Conservation (phyloP, 1,140 invertebrate genomes). For the Drosophila mojavensis region DNA sequence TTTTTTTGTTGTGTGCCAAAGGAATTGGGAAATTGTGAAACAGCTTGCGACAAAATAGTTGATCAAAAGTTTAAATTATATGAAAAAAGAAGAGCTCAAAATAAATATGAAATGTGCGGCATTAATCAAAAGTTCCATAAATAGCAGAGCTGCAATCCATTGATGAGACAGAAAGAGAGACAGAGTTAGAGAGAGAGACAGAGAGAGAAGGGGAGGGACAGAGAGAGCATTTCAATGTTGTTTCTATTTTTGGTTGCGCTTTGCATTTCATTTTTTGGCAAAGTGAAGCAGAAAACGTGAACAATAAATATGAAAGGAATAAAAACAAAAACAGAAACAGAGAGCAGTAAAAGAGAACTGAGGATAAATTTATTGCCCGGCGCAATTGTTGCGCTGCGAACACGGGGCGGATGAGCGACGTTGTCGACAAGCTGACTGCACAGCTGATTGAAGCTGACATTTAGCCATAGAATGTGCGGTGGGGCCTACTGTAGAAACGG, state of each 20-base stretch:
- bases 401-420: constrained; percentile 50
- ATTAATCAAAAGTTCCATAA: constrained; percentile 8
- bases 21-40: constrained; percentile 19
- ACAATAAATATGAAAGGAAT: constrained; percentile 54
- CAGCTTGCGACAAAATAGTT: constrained; percentile 22
- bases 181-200: no score
- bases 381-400: constrained; percentile 50
- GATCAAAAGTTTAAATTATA: constrained; percentile 9
- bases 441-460: constrained; percentile 71
- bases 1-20: neutral
- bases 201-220: no score
- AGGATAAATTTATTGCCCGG: constrained; percentile 69
- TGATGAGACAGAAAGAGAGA: no score
- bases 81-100: neutral
- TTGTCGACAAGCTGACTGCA: constrained; percentile 45
- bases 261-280: constrained; percentile 37
- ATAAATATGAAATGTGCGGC: constrained; percentile 4
- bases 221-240: neutral
- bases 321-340: constrained; percentile 45
- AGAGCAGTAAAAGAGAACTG: constrained; percentile 22
- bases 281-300: constrained; percentile 34
- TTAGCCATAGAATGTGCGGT: constrained; percentile 5
- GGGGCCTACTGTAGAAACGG: neutral
- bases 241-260: constrained; percentile 3
- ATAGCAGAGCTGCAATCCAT: neutral